phyloP scores from a whole-genome alignment of 1,140 invertebrate species.

The Micrasema longulum region DNA sequence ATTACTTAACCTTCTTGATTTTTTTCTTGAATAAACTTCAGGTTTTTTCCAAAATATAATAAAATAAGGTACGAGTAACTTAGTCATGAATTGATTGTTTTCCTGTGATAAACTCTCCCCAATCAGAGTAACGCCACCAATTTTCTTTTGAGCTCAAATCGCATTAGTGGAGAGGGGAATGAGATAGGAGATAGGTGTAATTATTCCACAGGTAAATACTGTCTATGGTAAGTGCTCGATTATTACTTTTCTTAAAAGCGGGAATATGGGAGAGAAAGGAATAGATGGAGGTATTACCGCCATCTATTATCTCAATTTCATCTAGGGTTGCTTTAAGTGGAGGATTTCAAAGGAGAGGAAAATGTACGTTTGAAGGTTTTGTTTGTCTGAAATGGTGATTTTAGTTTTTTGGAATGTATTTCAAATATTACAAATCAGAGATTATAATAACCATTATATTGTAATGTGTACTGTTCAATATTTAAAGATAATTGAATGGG shows the following conservation, averaged over 20 bases:
- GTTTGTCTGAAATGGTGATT: no score
- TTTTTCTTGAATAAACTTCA: no score
- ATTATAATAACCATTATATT: no score
- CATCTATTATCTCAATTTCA: conserved; percentile 12
- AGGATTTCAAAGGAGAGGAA: not conserved
- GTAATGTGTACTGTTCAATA: no score
- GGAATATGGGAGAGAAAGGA: conserved; percentile 16
- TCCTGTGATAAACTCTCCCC: no score
- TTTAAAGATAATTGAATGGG: no score
- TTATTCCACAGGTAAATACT: conserved; percentile 47
- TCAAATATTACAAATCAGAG: no score
- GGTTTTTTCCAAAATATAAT: no score
- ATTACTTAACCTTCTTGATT: no score
- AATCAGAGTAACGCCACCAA: not conserved
- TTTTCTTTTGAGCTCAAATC: conserved; percentile 15
- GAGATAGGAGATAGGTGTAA: conserved; percentile 46
- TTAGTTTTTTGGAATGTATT: no score
- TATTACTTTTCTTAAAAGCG: conserved; percentile 40
- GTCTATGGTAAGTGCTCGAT: conserved; percentile 47
- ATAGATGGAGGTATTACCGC: conserved; percentile 4
- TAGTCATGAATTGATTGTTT: no score
- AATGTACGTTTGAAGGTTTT: not conserved
- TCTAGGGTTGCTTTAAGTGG: conserved; percentile 18
- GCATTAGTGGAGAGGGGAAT: conserved; percentile 11
- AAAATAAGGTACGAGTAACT: no score